These are phyloP conservation scores for Psittacula echo DNA, from an alignment of 2,797 vertebrate genomes.

Conservation along the genomic window DNA sequence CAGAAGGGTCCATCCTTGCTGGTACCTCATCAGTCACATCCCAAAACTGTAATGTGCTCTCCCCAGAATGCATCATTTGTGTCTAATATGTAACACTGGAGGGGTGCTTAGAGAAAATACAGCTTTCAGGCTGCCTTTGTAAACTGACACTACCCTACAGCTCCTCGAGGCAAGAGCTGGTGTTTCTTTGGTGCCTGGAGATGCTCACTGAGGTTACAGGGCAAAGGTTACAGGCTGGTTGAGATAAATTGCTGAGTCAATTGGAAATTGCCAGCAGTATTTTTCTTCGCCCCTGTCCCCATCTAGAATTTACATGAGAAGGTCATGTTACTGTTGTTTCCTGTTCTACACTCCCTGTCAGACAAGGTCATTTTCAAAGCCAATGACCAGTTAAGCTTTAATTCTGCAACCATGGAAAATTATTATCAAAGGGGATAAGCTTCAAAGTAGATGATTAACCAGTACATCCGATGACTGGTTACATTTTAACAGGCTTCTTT, in stretches of 20 bases:
- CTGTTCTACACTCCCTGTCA: constrained; percentile 57
- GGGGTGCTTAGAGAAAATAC: neutral
- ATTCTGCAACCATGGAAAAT: constrained; percentile 66
- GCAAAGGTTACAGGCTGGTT: neutral
- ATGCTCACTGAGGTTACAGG: rapidly evolving
- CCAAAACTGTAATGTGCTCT: neutral
- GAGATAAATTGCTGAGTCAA: neutral
- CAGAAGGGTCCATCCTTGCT: neutral
- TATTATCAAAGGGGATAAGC: constrained; percentile 66
- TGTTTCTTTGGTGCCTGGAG: neutral
- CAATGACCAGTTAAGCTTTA: constrained; percentile 59
- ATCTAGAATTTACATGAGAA: constrained; percentile 20
- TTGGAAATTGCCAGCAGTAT: neutral
- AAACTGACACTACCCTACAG: neutral
- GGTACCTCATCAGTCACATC: neutral
- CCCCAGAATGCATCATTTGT: neutral
- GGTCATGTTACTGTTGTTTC: constrained; percentile 56
- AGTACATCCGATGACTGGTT: constrained; percentile 68
- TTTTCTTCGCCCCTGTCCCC: constrained; percentile 1
- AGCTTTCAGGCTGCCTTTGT: neutral
- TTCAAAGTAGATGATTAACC: constrained; percentile 68
- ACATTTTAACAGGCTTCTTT: constrained; percentile 65
- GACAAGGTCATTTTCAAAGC: constrained; percentile 66
- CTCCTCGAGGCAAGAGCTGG: neutral
- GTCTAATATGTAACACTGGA: neutral